These are phyloP conservation scores for Drosophila cognata DNA, from an alignment of 2,888 invertebrate genomes.

Conservation along the genomic window DNA sequence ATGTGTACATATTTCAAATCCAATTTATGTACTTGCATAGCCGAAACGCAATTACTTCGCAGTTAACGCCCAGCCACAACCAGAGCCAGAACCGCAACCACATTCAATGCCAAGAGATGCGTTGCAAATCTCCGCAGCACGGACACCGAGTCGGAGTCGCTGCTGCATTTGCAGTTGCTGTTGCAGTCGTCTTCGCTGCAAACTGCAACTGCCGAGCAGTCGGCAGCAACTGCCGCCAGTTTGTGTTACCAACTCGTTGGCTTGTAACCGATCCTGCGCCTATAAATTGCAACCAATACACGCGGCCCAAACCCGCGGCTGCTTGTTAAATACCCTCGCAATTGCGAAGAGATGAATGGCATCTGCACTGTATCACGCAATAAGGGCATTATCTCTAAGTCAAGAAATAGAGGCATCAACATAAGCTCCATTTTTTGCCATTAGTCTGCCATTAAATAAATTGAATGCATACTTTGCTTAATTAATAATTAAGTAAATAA, in stretches of 20 bases:
- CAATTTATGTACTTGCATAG: conserved; percentile 81
- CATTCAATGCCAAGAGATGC: conserved; percentile 47
- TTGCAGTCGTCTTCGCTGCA: conserved; percentile 36
- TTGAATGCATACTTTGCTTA: not conserved
- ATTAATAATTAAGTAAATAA: not conserved
- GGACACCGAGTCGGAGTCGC: conserved; percentile 6
- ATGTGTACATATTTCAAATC: conserved; percentile 81
- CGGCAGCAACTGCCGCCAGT: conserved; percentile 71
- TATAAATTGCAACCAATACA: conserved; percentile 78
- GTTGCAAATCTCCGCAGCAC: conserved; percentile 52
- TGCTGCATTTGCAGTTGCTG: conserved; percentile 9
- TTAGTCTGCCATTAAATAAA: not conserved
- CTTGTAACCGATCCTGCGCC: conserved; percentile 78
- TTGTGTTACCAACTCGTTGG: conserved; percentile 77
- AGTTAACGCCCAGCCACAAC: conserved; percentile 74
- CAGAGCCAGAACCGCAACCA: conserved; percentile 23
- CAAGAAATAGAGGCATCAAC: not conserved
- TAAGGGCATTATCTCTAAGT: not conserved
- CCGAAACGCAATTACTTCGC: conserved; percentile 79
- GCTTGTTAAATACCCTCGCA: conserved; percentile 66
- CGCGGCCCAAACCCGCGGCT: conserved; percentile 68
- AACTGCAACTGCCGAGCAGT: conserved; percentile 43
- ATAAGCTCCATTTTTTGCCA: not conserved
- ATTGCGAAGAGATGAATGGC: conserved; percentile 12
- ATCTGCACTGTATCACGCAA: conserved; percentile 28